Conservation (phyloP, 2,113 vertebrate genomes). For the Suricata suricatta region DNA sequence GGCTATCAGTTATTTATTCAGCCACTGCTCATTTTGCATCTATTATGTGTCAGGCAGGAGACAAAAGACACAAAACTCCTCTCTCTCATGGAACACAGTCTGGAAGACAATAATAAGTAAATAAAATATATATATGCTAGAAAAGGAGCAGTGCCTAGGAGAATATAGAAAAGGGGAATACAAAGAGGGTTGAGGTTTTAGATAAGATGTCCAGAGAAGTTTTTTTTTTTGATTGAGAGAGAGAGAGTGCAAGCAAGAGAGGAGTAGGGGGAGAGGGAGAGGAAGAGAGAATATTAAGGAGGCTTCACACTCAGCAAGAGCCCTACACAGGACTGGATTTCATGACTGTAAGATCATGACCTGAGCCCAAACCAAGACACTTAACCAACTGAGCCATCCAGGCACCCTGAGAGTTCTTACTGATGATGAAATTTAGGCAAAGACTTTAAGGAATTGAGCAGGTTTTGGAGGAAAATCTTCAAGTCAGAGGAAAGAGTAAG, state of each 20-base stretch:
- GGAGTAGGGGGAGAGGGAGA: too few relatives aligned
- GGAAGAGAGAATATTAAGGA: too few relatives aligned
- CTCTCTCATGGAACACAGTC: not conserved
- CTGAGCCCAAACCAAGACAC: too few relatives aligned
- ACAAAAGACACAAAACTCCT: not conserved
- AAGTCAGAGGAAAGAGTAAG: not conserved
- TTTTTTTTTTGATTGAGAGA: too few relatives aligned
- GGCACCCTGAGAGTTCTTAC: not conserved
- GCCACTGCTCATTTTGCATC: not conserved
- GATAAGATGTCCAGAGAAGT: not conserved
- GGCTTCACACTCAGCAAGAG: too few relatives aligned
- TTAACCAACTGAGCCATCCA: too few relatives aligned
- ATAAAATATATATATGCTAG: not conserved
- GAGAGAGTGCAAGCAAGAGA: too few relatives aligned
- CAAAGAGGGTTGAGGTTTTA: not conserved
- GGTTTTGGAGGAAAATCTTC: not conserved
- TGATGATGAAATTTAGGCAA: not conserved
- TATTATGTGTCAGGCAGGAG: not conserved
- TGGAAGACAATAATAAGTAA: not conserved
- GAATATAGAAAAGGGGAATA: not conserved
- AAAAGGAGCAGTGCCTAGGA: not conserved
- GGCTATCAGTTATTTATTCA: not conserved
- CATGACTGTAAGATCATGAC: too few relatives aligned
- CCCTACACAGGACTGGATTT: too few relatives aligned
- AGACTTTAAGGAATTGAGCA: not conserved